phyloP scores from a whole-genome alignment of 2,797 vertebrate species.

The Leuciscus waleckii region DNA sequence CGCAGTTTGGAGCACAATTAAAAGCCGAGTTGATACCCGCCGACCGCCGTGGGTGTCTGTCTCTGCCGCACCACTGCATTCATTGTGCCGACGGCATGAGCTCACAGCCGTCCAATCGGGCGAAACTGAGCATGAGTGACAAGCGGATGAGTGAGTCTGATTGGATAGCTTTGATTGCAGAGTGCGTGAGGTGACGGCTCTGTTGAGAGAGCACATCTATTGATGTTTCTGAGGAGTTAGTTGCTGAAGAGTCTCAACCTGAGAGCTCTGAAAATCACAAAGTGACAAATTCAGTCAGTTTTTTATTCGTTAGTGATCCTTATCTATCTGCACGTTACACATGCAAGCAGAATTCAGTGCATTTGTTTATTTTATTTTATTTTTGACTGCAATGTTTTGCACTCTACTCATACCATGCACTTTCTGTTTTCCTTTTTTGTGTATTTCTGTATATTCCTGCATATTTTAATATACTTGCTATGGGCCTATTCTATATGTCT shows the following conservation, averaged over 20 bases:
- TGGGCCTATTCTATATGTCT: not conserved
- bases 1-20: constrained; percentile 80
- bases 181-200: constrained; percentile 20
- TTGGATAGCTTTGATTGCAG: constrained; percentile 18
- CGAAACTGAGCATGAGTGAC: constrained; percentile 25
- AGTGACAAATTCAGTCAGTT: not conserved
- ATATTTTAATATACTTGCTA: not conserved
- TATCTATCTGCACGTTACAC: not conserved
- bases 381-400: not conserved
- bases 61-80: constrained; percentile 3
- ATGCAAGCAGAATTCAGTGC: not conserved
- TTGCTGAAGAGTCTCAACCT: not conserved
- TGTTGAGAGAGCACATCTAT: constrained; percentile 31
- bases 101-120: constrained; percentile 40
- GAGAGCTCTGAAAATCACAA: constrained; percentile 22
- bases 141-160: constrained; percentile 22
- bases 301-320: not conserved
- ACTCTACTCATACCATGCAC: not conserved
- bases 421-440: not conserved
- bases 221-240: not conserved
- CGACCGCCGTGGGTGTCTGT: constrained; percentile 60
- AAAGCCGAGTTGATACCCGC: constrained; percentile 80
- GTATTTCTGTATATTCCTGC: not conserved
- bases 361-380: not conserved
- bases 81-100: constrained; percentile 19